These are phyloP conservation scores for Piezodorus guildinii DNA, from an alignment of 1,140 invertebrate genomes.

Conservation along the genomic window DNA sequence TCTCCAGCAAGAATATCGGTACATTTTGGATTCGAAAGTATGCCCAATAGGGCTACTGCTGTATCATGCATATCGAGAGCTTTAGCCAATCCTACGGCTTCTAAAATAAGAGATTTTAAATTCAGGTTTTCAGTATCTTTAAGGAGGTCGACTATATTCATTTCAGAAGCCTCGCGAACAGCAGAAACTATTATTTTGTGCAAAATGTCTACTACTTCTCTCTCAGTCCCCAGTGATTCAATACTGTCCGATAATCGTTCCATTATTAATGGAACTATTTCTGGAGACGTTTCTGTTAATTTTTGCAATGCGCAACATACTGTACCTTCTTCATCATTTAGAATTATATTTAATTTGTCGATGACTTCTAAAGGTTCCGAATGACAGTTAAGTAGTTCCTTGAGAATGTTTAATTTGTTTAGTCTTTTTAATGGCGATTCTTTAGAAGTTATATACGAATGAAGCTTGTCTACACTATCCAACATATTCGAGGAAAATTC, in stretches of 20 bases:
- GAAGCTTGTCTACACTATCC: slow-evolving; percentile 23
- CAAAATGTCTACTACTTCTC: slow-evolving; percentile 46
- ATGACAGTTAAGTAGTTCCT: slow-evolving; percentile 42
- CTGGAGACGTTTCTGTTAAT: slow-evolving; percentile 42
- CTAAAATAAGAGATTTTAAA: slow-evolving; percentile 44
- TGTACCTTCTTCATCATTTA: slow-evolving; percentile 44
- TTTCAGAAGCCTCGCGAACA: slow-evolving; percentile 45
- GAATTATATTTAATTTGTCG: slow-evolving; percentile 44
- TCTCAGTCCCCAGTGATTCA: slow-evolving; percentile 43
- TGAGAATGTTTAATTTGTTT: slow-evolving; percentile 47
- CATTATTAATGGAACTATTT: slow-evolving; percentile 42
- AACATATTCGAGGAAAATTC: slow-evolving; percentile 21
- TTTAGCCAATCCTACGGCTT: slow-evolving; percentile 56
- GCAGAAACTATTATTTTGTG: slow-evolving; percentile 49
- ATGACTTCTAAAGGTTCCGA: slow-evolving; percentile 41
- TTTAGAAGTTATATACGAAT: slow-evolving; percentile 22
- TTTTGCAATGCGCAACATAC: slow-evolving; percentile 46
- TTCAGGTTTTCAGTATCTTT: slow-evolving; percentile 39
- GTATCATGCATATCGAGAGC: slow-evolving; percentile 53
- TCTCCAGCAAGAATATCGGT: slow-evolving; percentile 46
- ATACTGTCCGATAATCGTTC: slow-evolving; percentile 43
- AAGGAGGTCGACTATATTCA: slow-evolving; percentile 41
- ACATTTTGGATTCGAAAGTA: slow-evolving; percentile 47
- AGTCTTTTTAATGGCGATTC: slow-evolving; percentile 32
- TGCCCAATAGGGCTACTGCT: slow-evolving; percentile 42